These are phyloP conservation scores for Pollimyrus isidori DNA, from an alignment of 2,113 vertebrate genomes.

Conservation along the genomic window DNA sequence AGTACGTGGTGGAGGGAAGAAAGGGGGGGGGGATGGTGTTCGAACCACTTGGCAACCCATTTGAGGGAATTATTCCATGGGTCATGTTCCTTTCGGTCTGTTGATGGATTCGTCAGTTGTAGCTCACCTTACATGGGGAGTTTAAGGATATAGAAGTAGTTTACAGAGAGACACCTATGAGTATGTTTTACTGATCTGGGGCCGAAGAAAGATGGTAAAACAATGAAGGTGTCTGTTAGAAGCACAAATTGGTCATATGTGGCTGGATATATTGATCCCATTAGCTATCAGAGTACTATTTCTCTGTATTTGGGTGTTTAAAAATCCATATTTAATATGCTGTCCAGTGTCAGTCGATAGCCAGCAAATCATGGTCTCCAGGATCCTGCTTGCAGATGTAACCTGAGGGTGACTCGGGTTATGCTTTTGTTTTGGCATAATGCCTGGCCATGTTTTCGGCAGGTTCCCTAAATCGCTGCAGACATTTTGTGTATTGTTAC, in stretches of 20 bases:
- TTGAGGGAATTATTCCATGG: background rate
- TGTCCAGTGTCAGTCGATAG: background rate
- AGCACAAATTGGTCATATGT: background rate
- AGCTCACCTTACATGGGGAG: background rate
- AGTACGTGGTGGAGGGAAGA: background rate
- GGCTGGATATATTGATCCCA: background rate
- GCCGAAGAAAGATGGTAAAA: background rate
- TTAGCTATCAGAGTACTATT: background rate
- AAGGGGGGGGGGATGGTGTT: background rate
- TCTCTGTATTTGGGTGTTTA: background rate
- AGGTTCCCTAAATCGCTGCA: background rate
- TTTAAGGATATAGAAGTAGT: background rate
- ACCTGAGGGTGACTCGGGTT: background rate
- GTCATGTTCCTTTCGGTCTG: background rate
- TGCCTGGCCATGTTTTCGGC: background rate
- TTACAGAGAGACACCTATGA: background rate
- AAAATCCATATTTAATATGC: conserved; percentile 1
- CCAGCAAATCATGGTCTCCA: background rate
- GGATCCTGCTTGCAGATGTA: background rate
- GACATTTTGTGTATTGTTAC: background rate
- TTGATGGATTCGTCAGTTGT: background rate
- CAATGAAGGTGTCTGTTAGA: background rate
- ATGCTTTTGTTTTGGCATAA: background rate
- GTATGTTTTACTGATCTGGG: background rate
- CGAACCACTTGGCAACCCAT: background rate